Conservation (phyloP, 1,140 invertebrate genomes). For the Tetragonula clypearis region DNA sequence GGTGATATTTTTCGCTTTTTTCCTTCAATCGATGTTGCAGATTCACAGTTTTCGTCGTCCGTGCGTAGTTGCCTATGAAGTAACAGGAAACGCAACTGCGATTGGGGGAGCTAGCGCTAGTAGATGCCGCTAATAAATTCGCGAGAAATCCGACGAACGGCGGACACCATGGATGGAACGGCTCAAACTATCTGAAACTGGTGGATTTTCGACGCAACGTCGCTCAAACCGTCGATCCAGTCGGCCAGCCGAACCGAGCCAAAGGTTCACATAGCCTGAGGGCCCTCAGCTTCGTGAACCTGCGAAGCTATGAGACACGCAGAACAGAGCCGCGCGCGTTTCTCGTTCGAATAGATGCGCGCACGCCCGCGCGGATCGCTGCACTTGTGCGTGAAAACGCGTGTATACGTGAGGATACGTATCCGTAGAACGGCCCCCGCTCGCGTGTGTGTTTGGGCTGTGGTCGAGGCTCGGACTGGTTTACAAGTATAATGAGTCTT, state of each 20-base stretch:
- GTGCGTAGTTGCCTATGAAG: too few species aligned
- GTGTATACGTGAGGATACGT: slow-evolving; percentile 27
- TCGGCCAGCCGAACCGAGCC: not conserved
- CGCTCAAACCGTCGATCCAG: slow-evolving; percentile 18
- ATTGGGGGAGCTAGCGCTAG: too few species aligned
- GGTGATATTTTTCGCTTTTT: too few species aligned
- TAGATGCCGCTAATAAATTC: not conserved
- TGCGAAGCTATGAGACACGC: slow-evolving; percentile 18
- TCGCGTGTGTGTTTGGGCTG: slow-evolving; percentile 65
- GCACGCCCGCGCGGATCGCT: slow-evolving; percentile 38
- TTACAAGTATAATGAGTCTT: slow-evolving; percentile 83
- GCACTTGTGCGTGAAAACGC: slow-evolving; percentile 44
- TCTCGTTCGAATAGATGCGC: slow-evolving; percentile 34
- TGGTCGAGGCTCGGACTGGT: slow-evolving; percentile 79
- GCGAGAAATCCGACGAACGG: not conserved
- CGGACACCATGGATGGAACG: not conserved
- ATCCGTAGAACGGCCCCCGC: not conserved
- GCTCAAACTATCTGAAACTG: not conserved
- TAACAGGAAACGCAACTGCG: not conserved
- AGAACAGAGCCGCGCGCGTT: slow-evolving; percentile 15
- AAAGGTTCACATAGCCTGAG: slow-evolving; percentile 17
- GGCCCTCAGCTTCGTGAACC: too few species aligned
- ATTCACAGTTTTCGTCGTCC: too few species aligned
- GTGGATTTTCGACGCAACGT: not conserved
- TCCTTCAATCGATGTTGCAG: too few species aligned